Percentiles rank a stretch among this genome's conserved stretches.
Evolutionary conservation across 2,797 vertebrate species (phyloP).

Genomic region (Mus caroli): DNA sequence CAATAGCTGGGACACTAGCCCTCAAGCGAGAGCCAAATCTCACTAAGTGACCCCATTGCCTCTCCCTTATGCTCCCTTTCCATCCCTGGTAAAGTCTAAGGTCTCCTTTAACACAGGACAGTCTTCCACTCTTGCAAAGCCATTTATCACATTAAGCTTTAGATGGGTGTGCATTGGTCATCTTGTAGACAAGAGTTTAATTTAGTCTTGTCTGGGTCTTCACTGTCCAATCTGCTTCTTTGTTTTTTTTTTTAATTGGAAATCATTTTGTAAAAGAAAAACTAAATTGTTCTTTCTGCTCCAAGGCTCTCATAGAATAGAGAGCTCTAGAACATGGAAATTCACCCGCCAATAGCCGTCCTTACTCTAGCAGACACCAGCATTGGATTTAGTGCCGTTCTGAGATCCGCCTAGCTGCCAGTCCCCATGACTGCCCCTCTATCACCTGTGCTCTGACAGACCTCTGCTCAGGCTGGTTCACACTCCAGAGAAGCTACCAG

Average conservation of each 20-base stretch:
- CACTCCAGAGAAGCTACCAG: neutral
- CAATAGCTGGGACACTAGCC: neutral
- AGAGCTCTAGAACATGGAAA: neutral
- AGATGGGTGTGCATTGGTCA: neutral
- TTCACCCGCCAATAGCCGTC: neutral
- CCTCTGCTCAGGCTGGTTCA: neutral
- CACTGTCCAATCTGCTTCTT: slow-evolving; percentile 5
- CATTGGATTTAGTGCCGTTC: neutral
- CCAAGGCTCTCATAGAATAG: neutral
- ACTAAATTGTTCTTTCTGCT: neutral
- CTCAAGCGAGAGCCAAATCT: slow-evolving; percentile 1
- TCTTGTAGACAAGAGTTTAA: neutral
- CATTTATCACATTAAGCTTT: neutral
- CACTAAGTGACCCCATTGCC: neutral
- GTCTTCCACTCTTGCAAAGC: neutral
- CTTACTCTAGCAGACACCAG: neutral
- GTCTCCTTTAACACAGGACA: neutral
- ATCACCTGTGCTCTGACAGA: neutral
- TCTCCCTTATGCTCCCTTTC: neutral
- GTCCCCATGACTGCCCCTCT: neutral
- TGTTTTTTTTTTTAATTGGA: neutral
- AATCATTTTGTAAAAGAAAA: neutral
- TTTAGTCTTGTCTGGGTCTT: slow-evolving; percentile 18
- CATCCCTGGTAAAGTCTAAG: neutral
- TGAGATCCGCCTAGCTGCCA: neutral